Evolutionary conservation across 2,888 invertebrate genomes (phyloP), one percentile per base, ranked within the genome.

Genomic region (Busseola fusca): DNA sequence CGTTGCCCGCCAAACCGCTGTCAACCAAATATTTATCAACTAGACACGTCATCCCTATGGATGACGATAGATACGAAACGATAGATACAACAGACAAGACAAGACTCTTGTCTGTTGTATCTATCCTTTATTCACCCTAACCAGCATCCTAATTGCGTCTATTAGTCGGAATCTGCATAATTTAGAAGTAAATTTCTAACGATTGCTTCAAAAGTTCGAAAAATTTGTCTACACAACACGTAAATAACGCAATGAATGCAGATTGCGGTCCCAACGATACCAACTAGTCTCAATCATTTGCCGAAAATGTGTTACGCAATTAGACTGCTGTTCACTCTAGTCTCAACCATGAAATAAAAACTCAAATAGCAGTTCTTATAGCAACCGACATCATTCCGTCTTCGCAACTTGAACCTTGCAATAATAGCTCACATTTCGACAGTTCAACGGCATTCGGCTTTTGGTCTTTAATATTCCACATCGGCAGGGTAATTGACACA

Each of bases 391-490:
- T n/a, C 21, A 48, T 3, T 48, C 48, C n/a, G 48, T 50, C n/a
- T n/a, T 50, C n/a, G 34, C 48, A 50, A 50, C 10, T n/a, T n/a
- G 48, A 10, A 10, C 48, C 18, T 59, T 16, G 34, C n/a, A n/a
- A n/a, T 34, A 58, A n/a, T n/a, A 16, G 58, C 37, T 42, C 40
- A 42, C 12, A 60, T 42, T 66, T 71, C 16, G 42, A 45, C 6
- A 60, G 52, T 45, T 60, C 14, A 71, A n/a, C 7, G n/a, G 9
- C 10, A 14, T 56, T n/a, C 10, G 18, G 1, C 21, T 50, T 63
- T 25, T 21, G 12, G 27, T 40, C 1, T 27, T 48, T 10, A 16
- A 21, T 62, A 68, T 21, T 7, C n/a, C 27, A 2, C 16, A 60
- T 14, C 40, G 16, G 18, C 10, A 10, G n/a, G n/a, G n/a, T n/a